A percentile compares a stretch with the other conserved stretches of the same genome.
Conservation (phyloP, 2,888 invertebrate species). For the Lasioglossum lativentre region DNA sequence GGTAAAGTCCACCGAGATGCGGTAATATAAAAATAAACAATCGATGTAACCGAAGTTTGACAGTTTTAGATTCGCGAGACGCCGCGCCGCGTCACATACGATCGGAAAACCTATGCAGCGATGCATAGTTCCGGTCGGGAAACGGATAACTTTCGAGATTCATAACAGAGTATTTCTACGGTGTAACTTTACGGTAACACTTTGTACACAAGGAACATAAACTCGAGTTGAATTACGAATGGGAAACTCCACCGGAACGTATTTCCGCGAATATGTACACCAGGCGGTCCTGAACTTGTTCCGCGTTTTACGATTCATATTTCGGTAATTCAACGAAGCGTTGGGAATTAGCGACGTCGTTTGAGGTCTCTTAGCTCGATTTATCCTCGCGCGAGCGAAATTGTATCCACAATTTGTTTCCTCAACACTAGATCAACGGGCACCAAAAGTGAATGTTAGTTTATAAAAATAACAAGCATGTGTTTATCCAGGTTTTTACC, state of each 20-base stretch:
- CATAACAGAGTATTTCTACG: constrained; percentile 63
- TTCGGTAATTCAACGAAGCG: constrained; percentile 47
- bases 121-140: constrained; percentile 31
- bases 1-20: background rate
- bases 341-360: constrained; percentile 28
- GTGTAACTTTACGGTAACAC: constrained; percentile 64
- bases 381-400: background rate
- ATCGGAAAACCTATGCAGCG: constrained; percentile 23
- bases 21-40: background rate
- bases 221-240: constrained; percentile 67
- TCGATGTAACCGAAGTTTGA: constrained; percentile 21
- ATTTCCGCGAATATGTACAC: constrained; percentile 34
- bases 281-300: constrained; percentile 55
- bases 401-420: background rate
- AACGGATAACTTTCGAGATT: constrained; percentile 60
- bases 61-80: constrained; percentile 24
- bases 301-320: constrained; percentile 60
- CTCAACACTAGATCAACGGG: background rate
- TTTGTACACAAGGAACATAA: constrained; percentile 68
- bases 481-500: background rate
- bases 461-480: too few species aligned
- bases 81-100: constrained; percentile 18
- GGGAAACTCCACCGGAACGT: constrained; percentile 61
- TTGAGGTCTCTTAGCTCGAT: background rate
- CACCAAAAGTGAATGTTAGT: background rate